Evolutionary conservation across 2,113 vertebrate genomes (phyloP), one percentile per base, ranked within the genome.

Genomic region (Lepidothrix coronata): DNA sequence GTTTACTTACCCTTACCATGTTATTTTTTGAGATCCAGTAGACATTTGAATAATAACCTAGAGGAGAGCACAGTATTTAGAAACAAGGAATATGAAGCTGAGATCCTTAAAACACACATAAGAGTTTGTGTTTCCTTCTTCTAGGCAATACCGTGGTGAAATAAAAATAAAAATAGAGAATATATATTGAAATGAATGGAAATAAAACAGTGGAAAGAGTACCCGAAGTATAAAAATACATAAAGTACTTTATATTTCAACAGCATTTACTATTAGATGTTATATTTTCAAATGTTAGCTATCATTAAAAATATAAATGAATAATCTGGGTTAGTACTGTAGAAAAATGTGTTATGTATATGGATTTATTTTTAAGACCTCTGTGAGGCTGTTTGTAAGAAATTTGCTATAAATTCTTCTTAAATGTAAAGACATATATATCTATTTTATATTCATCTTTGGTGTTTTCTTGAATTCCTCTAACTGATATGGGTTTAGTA

Each of bases 401-500:
- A 35, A 93, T 91, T 85, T 77, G 58, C 48, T 81, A 87, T 79
- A 73, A 62, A 89, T 93, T 94, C 83, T 70, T 77, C 28, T 48
- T n/a, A 91, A 73, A 48, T 49, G 33, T 71, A 83, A 44, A 62
- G 35, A 33, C 4, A 5, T 49, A 59, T 11, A 17, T 92, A 80
- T 94, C 52, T 73, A 10, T 17, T 71, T 71, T 93, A 58, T 95
- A 65, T 91, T 88, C 46, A 73, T 95, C 85, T 95, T 93, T 48
- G 62, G 35, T 95, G 91, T 94, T 95, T 89, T 87, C 74, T 48
- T 46, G 74, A 93, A 54, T 52, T 82, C 82, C 91, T 96, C 55
- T 71, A 93, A 94, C 93, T 97, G 95, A 97, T 95, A 76, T 55
- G 88, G 82, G 91, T 90, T 91, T 92, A 89, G 97, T 93, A 96